These are phyloP conservation scores for Chloropsis hardwickii DNA, from an alignment of 2,113 vertebrate species.

Conservation along the genomic window DNA sequence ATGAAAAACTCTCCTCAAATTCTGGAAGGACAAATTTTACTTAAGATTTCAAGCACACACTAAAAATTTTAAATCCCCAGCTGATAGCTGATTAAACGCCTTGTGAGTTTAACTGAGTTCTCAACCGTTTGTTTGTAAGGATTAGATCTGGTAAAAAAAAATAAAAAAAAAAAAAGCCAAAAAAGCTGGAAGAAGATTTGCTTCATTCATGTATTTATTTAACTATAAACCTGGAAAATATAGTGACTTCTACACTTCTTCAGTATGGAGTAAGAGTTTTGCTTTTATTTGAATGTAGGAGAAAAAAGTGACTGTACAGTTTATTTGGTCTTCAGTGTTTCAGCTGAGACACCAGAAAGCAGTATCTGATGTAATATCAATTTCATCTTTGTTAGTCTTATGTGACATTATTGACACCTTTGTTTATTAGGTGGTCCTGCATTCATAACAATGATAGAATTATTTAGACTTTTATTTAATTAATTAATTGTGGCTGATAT, in stretches of 20 bases:
- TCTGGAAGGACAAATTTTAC: not conserved
- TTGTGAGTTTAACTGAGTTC: not conserved
- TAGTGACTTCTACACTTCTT: not conserved
- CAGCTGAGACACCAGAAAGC: not conserved
- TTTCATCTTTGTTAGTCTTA: not conserved
- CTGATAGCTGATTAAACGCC: not conserved
- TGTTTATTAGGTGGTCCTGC: not conserved
- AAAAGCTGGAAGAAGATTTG: not conserved
- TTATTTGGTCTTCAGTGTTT: not conserved
- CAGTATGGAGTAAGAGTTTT: not conserved
- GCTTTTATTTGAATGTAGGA: not conserved
- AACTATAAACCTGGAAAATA: not conserved
- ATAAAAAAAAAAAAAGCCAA: not conserved
- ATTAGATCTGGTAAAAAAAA: too few species aligned
- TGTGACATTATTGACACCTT: not conserved
- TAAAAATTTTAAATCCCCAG: not conserved
- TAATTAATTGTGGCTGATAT: not conserved
- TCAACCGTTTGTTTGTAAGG: too few species aligned
- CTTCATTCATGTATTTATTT: not conserved
- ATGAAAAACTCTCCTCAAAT: not conserved
- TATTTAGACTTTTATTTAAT: not conserved
- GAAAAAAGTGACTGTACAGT: not conserved
- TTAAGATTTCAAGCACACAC: not conserved
- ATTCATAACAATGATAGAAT: not conserved
- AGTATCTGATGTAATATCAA: not conserved